Percentiles rank a stretch among this genome's conserved stretches.
These are phyloP conservation scores for Pogonocichla stellata DNA, from an alignment of 2,113 vertebrate genomes.

Conservation along the genomic window DNA sequence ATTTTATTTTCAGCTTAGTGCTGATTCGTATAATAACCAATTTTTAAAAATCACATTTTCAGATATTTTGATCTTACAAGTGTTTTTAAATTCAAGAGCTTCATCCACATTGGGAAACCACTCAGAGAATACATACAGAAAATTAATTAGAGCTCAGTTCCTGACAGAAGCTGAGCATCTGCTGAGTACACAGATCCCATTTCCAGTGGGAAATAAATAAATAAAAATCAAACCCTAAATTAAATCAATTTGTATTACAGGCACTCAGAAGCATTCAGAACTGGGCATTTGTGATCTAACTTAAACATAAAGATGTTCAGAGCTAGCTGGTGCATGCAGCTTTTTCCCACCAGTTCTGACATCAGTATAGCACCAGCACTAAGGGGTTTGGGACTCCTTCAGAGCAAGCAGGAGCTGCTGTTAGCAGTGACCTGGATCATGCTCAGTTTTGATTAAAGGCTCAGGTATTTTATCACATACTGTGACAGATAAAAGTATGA, in stretches of 20 bases:
- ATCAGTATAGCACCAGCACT: rapidly evolving
- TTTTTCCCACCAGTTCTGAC: neutral
- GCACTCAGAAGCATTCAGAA: neutral
- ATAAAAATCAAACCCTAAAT: conserved; percentile 6
- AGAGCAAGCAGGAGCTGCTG: neutral
- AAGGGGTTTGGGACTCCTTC: neutral
- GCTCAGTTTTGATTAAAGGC: neutral
- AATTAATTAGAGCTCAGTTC: conserved; percentile 18
- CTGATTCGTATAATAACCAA: neutral
- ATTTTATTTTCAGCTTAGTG: conserved; percentile 25
- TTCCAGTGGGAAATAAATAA: conserved; percentile 24
- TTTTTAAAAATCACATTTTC: neutral
- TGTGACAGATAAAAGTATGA: neutral
- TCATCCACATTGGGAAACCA: conserved; percentile 7
- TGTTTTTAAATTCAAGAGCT: conserved; percentile 23
- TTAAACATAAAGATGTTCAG: neutral
- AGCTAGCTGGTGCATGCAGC: neutral
- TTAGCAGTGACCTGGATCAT: neutral
- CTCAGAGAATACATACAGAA: conserved; percentile 16
- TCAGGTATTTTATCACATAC: neutral
- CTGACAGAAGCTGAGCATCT: conserved; percentile 31
- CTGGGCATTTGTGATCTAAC: neutral
- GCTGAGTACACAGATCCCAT: neutral
- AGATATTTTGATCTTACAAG: neutral
- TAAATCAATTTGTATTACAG: neutral